These are phyloP conservation scores for Synanthedon myopaeformis DNA, from an alignment of 2,888 invertebrate genomes.

Conservation along the genomic window DNA sequence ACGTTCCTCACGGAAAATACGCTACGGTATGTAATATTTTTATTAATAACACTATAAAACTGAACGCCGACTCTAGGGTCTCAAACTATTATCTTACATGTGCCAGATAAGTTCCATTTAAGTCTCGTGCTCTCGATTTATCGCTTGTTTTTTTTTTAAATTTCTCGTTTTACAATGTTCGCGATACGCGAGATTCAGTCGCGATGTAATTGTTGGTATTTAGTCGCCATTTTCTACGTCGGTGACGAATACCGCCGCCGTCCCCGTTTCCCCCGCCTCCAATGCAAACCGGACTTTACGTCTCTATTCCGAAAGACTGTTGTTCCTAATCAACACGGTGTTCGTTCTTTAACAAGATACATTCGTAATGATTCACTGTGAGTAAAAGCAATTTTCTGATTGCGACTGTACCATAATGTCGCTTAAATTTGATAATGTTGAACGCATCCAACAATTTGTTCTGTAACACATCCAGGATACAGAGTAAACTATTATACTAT, in stretches of 20 bases:
- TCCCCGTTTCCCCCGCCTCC: conserved; percentile 43
- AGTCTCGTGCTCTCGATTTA: conserved; percentile 20
- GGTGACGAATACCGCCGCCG: conserved; percentile 65
- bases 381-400: conserved; percentile 6
- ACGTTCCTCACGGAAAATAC: conserved; percentile 17
- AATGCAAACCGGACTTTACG: conserved; percentile 56
- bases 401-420: too few relatives aligned
- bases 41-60: background rate
- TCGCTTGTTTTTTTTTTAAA: conserved; percentile 16
- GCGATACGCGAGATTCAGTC: conserved; percentile 27
- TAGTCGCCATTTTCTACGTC: conserved; percentile 69
- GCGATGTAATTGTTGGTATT: conserved; percentile 65
- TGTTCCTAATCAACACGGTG: conserved; percentile 27
- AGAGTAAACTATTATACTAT: too few relatives aligned
- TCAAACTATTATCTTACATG: conserved; percentile 35
- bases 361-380: conserved; percentile 59
- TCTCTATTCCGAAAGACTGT: conserved; percentile 45
- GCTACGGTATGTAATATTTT: conserved; percentile 41
- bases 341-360: conserved; percentile 41
- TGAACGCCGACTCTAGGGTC: conserved; percentile 13
- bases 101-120: conserved; percentile 31
- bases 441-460: too few relatives aligned
- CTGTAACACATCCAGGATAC: too few relatives aligned
- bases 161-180: conserved; percentile 21
- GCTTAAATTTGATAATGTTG: too few relatives aligned